Evolutionary conservation across 2,797 vertebrate species (phyloP), one percentile per base, ranked within the genome.

Genomic region (Mormyrops boulengeri): DNA sequence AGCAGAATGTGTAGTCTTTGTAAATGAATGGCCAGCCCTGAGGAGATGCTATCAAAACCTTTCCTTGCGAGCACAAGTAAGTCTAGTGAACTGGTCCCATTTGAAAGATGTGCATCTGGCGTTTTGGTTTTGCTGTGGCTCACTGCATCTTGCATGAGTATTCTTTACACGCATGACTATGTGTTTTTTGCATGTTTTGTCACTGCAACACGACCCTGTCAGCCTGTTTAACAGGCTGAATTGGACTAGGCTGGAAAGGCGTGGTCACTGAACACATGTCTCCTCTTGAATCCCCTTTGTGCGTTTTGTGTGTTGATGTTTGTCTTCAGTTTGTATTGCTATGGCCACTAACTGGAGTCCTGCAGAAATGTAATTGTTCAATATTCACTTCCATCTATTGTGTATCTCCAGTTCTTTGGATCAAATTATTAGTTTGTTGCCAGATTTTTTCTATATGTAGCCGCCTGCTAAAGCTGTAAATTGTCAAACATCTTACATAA

Each of bases 381-480:
- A 47, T 1, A 30, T 22, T 12, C 30, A 53, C 19, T 87, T 50
- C 14, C 41, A 90, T 82, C 0, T 88, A 69, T 50, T 38, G 57
- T 53, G 9, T 12, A 30, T 34, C 77, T 62, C 2, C 44, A 84
- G 14, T 12, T 17, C 49, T 53, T 53, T 89, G 26, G 53, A 89
- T 88, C 69, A 84, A 88, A n/a, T 12, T 60, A 30, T 2, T 22
- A 41, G 17, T 11, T 53, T 3, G 11, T 14, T 69, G 26, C 30
- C 3, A 4, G 30, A 69, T 7, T 34, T 7, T 22, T 7, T 30
- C 69, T 84, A 30, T 85, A 96, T 95, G 88, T 90, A 84, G 62
- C 80, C 17, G 60, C 88, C 73, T 50, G 93, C 93, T 93, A 91
- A 89, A 89, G 92, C 90, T 84, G 80, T 95, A 96, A 95, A 94